Conservation (phyloP, 2,888 invertebrate species). For the Nemoura dubitans region DNA sequence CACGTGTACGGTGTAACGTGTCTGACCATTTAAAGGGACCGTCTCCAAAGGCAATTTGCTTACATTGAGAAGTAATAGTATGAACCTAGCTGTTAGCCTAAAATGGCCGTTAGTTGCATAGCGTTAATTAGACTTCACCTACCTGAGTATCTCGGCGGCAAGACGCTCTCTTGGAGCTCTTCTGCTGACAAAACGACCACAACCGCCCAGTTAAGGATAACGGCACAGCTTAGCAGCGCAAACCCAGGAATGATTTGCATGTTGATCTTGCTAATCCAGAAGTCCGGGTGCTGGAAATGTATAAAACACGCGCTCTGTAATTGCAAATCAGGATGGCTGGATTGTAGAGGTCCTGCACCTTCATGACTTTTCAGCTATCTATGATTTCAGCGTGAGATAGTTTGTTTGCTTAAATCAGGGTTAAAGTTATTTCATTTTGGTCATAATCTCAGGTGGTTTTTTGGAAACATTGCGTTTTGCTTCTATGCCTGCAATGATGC, state of each 20-base stretch:
- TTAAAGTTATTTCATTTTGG: too few relatives aligned
- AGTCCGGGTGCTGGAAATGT: neutral
- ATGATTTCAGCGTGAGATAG: too few relatives aligned
- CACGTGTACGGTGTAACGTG: too few relatives aligned
- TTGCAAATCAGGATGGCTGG: too few relatives aligned
- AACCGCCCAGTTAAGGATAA: neutral
- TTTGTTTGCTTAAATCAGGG: too few relatives aligned
- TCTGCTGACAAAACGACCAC: neutral
- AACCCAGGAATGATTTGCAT: neutral
- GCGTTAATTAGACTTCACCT: neutral
- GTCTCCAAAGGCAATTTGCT: neutral
- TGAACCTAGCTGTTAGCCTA: neutral
- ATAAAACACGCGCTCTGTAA: too few relatives aligned
- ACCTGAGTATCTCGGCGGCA: neutral
- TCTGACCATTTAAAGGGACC: neutral
- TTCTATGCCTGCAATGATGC: too few relatives aligned
- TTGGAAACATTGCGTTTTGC: too few relatives aligned
- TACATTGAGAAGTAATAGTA: too few relatives aligned
- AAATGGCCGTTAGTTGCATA: neutral
- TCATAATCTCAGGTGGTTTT: too few relatives aligned
- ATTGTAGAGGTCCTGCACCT: too few relatives aligned
- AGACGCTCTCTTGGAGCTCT: neutral
- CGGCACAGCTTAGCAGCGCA: neutral
- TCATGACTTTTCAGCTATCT: too few relatives aligned
- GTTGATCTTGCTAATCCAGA: neutral